These are phyloP conservation scores for Nasonia giraulti DNA, from an alignment of 1,140 invertebrate genomes.

Conservation along the genomic window DNA sequence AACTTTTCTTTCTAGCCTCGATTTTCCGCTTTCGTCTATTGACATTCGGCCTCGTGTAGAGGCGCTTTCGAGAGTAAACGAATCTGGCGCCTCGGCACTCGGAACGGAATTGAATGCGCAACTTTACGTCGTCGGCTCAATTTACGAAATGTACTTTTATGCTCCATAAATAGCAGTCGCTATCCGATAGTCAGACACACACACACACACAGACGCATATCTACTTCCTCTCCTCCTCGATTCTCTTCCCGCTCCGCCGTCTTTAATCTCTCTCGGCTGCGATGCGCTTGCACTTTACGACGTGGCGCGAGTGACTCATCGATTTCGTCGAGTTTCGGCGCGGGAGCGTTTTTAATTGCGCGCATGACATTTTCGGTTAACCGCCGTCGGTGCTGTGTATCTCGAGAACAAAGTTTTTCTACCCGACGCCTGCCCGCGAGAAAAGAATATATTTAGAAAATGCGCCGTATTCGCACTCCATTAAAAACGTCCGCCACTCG, in stretches of 20 bases:
- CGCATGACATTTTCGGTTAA: neutral
- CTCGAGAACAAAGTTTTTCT: neutral
- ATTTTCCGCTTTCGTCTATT: neutral
- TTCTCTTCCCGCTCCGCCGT: neutral
- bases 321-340: neutral
- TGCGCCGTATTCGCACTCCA: neutral
- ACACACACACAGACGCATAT: neutral
- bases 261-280: neutral
- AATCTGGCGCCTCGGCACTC: conserved; percentile 12
- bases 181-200: neutral
- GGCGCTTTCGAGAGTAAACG: neutral
- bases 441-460: neutral
- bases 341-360: neutral
- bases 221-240: neutral
- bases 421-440: neutral
- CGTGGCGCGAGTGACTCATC: neutral
- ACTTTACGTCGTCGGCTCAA: neutral
- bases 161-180: neutral
- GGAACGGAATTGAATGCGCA: neutral
- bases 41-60: neutral
- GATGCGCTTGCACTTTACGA: neutral
- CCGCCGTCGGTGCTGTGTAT: too few relatives aligned
- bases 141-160: conserved; percentile 1
- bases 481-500: neutral
- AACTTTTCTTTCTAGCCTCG: neutral